Evolutionary conservation across 2,113 vertebrate genomes (phyloP).

Genomic region (Globicephala melas): DNA sequence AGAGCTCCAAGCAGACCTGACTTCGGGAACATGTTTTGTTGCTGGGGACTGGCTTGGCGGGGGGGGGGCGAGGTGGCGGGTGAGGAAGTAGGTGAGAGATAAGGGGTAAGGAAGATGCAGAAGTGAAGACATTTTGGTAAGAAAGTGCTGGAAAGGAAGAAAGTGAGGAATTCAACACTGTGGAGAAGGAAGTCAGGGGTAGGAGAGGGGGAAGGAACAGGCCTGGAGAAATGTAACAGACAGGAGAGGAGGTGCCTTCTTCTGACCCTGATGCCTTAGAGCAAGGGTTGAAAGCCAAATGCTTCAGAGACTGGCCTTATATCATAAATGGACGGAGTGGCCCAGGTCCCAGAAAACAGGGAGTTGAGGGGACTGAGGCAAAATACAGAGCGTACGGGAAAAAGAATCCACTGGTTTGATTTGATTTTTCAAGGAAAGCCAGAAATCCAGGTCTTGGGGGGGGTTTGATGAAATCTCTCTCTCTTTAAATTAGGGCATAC

Average conservation of each 20-base stretch:
- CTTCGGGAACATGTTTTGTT: not conserved
- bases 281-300: not conserved
- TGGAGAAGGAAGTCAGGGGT: not conserved
- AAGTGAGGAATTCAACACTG: not conserved
- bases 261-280: not conserved
- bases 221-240: not conserved
- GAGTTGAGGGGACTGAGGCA: not conserved
- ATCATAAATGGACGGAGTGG: not conserved
- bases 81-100: not conserved
- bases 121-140: not conserved
- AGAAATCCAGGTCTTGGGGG: not conserved
- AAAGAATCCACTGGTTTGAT: not conserved
- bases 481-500: not conserved
- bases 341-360: not conserved
- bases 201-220: not conserved
- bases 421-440: not conserved
- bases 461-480: not conserved
- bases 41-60: not conserved
- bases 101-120: not conserved
- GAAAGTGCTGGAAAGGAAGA: not conserved
- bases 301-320: not conserved
- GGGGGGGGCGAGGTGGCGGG: no score
- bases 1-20: not conserved
- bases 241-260: not conserved
- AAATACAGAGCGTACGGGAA: not conserved